Evolutionary conservation across 2,888 invertebrate genomes (phyloP), one percentile per base, ranked within the genome.

Genomic region (Drosophila hamatofila): DNA sequence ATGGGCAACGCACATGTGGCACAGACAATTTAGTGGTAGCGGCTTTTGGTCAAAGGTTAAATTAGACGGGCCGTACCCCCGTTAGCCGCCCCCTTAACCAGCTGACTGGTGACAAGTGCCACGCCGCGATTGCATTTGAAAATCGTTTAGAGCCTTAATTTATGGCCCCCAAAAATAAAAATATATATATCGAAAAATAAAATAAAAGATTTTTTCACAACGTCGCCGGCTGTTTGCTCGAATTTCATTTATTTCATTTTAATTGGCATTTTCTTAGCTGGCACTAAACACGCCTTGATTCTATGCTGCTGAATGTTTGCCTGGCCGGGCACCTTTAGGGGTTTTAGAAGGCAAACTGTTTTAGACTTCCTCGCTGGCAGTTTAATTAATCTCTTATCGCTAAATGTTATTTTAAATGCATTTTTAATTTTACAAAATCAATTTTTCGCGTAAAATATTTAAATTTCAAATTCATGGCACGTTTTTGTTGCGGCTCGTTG

Each of bases 1-100:
- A 37, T 60, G 62, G 39, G 72, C 80, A 82, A 75, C 74, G 81
- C 78, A 81, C 78, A 81, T 81, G 81, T 65, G 72, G 64, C 72
- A 72, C 63, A 57, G 41, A 44, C 63, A 37, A 78, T 81, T 78
- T 80, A 44, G 44, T 62, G 83, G 88, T 73, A 88, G 90, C 90
- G 84, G 84, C 88, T 64, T 84, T 84, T 84, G 84, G 84, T 89
- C 84, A 84, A 89, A 84, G 90, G 84, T 89, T 84, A 84, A 89
- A 88, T 88, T 71, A 89, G 83, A 84, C 75, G 78, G 78, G 75
- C 58, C 63, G 44, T 41, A 23, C 39, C 52, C 67, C 65, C 21
- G 2, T 30, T 6, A 21, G 12, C 30, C 25, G 25, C 21, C 16
- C 42, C 55, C 25, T 12, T 14, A 23, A 49, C 23, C 30, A 27